These are phyloP conservation scores for Antheraea pernyi DNA, from an alignment of 1,140 invertebrate species.

Conservation along the genomic window DNA sequence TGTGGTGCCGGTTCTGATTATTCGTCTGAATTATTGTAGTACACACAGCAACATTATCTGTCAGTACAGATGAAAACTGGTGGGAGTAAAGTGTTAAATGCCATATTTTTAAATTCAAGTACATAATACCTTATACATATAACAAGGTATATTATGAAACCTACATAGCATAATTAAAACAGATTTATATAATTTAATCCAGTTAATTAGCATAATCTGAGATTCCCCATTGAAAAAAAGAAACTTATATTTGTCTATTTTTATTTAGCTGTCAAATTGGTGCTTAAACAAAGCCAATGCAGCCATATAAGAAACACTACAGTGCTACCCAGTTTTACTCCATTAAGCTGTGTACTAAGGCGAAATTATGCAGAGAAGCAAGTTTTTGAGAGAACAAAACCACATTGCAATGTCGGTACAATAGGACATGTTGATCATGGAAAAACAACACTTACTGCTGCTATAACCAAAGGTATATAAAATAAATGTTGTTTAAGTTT, in stretches of 20 bases:
- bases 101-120: too few relatives aligned
- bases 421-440: constrained; percentile 99
- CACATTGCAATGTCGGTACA: constrained; percentile 99
- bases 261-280: constrained; percentile 54
- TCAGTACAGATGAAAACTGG: too few relatives aligned
- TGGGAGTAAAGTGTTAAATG: too few relatives aligned
- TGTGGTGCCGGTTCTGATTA: too few relatives aligned
- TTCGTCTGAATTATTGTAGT: too few relatives aligned
- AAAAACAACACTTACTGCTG: constrained; percentile 99
- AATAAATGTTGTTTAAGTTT: constrained; percentile 6
- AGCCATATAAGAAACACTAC: constrained; percentile 43
- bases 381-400: constrained; percentile 89
- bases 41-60: too few relatives aligned
- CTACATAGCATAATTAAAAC: too few relatives aligned
- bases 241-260: neutral
- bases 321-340: constrained; percentile 45
- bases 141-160: too few relatives aligned
- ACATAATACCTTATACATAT: too few relatives aligned
- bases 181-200: too few relatives aligned
- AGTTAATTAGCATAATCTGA: too few relatives aligned
- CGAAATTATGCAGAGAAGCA: constrained; percentile 86
- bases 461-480: constrained; percentile 91
- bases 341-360: constrained; percentile 59
- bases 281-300: constrained; percentile 58
- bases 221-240: too few relatives aligned